Evolutionary conservation across 2,113 vertebrate species (phyloP), one percentile per base, ranked within the genome.

Genomic region (Accipiter virgatus): DNA sequence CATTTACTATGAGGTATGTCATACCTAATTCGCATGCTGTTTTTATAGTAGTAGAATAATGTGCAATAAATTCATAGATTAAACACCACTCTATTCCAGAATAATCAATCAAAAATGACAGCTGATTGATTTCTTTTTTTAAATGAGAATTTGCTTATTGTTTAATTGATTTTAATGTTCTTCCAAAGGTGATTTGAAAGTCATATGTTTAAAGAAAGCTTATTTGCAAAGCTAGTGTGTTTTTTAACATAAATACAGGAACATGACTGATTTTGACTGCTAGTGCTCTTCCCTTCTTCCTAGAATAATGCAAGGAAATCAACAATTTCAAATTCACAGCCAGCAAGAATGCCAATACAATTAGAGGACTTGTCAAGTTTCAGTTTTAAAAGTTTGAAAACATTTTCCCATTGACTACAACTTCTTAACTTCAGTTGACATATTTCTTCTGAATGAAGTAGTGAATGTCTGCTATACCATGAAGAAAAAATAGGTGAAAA

Each of bases 31-130:
- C 95, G 81, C 53, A 43, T 94, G 72, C 36, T 93, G 85, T 95
- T 98, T 97, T 98, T 97, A 95, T 87, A 96, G 84, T 81, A 88
- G 86, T 88, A 94, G 93, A 98, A 97, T 95, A 97, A 97, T 95
- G 86, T 97, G 79, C 96, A 96, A 96, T 98, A 98, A 98, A 96
- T 97, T 98, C 88, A 95, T 96, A 95, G 92, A 97, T 98, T 98
- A 98, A 98, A 97, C 79, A 97, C 63, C 38, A 95, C 58, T 97
- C 52, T 68, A 88, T 95, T 95, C 78, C 88, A 97, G 80, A 97
- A 97, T 92, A 97, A 97, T 98, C 97, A 97, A 94, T 97, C 71
- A 97, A 97, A 98, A 98, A 96, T 96, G 94, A 97, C 96, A 96
- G 42, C 62, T 96, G 96, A 98, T 98, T 97, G 97, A 98, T 98